Percentiles rank a stretch among this genome's conserved stretches.
These are phyloP conservation scores for Orchestia grillus DNA, from an alignment of 1,140 invertebrate genomes.

Conservation along the genomic window DNA sequence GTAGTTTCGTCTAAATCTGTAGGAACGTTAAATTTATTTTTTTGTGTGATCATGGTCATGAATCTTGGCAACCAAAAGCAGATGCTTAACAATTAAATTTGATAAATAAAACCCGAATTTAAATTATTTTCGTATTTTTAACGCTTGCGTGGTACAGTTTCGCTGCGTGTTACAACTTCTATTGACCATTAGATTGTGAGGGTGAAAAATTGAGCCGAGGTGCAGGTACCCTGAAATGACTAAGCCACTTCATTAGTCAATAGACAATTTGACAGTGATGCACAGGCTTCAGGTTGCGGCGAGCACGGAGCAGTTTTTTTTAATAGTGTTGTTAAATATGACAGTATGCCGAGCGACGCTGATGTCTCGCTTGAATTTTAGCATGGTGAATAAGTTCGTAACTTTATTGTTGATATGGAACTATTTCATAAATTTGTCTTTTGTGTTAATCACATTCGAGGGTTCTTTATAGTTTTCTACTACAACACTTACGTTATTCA, in stretches of 20 bases:
- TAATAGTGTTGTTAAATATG: not conserved
- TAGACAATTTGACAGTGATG: not conserved
- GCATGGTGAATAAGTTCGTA: not conserved
- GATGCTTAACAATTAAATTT: not conserved
- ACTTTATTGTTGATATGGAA: not conserved
- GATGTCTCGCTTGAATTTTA: not conserved
- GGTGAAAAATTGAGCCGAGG: not conserved
- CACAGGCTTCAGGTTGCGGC: not conserved
- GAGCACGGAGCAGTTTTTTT: not conserved
- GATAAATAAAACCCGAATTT: not conserved
- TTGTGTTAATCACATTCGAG: no score
- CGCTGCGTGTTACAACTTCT: no score
- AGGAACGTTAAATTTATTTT: not conserved
- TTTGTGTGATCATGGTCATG: not conserved
- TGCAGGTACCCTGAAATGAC: not conserved
- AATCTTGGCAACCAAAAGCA: not conserved
- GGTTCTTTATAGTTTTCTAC: no score
- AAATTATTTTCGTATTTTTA: not conserved
- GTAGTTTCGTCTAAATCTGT: slow-evolving; percentile 8
- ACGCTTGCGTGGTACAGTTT: not conserved
- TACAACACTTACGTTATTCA: no score
- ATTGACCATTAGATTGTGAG: not conserved
- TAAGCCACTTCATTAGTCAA: not conserved
- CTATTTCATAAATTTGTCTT: no score
- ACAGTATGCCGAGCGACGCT: not conserved